These are phyloP conservation scores for Eupithecia dodoneata DNA, from an alignment of 2,888 invertebrate genomes.

Conservation along the genomic window DNA sequence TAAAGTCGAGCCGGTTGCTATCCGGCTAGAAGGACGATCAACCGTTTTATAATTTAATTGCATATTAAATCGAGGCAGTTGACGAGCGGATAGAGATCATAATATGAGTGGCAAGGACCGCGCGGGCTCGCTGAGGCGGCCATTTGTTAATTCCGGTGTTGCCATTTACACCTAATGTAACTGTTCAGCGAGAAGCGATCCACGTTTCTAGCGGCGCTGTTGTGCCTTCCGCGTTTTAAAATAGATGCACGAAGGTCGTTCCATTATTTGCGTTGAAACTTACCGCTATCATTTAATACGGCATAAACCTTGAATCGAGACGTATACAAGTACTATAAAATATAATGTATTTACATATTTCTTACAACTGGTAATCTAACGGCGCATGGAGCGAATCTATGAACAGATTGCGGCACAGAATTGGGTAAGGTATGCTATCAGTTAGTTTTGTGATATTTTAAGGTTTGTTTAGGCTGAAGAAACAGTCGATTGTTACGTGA, in stretches of 20 bases:
- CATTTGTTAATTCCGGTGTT: constrained; percentile 51
- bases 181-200: constrained; percentile 67
- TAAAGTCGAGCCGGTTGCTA: constrained; percentile 40
- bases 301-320: constrained; percentile 63
- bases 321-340: constrained; percentile 42
- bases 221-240: constrained; percentile 81
- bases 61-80: constrained; percentile 39
- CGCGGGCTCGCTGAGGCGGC: constrained; percentile 31
- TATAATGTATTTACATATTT: constrained; percentile 37
- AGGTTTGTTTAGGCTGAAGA: constrained; percentile 55
- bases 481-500: constrained; percentile 48
- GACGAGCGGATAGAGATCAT: constrained; percentile 52
- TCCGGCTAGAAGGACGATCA: constrained; percentile 40
- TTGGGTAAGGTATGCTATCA: constrained; percentile 19
- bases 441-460: constrained; percentile 45
- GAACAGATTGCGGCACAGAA: constrained; percentile 41
- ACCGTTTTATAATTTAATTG: constrained; percentile 37
- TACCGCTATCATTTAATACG: constrained; percentile 58
- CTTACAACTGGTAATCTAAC: constrained; percentile 51
- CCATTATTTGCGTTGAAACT: constrained; percentile 67
- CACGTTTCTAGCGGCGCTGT: constrained; percentile 65
- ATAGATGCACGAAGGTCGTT: constrained; percentile 78
- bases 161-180: constrained; percentile 66
- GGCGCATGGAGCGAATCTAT: constrained; percentile 46
- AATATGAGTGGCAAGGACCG: constrained; percentile 36